Base-by-base conservation (phyloP, 1,140 invertebrate species). In the Ceratina japonica region DNA sequence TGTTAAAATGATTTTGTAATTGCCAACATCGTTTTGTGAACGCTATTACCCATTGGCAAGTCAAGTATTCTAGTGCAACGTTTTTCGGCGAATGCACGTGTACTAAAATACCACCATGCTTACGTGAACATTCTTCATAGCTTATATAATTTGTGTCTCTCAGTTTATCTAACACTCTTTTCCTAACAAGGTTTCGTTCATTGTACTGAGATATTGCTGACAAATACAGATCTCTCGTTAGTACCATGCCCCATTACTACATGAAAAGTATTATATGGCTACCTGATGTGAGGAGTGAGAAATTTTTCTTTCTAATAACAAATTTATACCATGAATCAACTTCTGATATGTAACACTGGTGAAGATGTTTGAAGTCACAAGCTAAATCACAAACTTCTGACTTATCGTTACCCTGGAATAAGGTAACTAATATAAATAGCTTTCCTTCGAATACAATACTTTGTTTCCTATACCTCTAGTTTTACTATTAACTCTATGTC, bases 211-310 rank as follows among this genome's bases (percentile, higher is more conserved):
- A 83, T 27, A 87, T 54, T 58, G 58, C 87, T 88, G 79, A 62
- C 2, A 80, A 3, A 75, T 27, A 72, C 12, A 54, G 54, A 52
- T 2, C 56, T 44, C n/a, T 58, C 37, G 27, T 24, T 15, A 22
- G 0, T 13, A 64, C 54, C 16, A 56, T 20, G 44, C 27, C n/a
- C n/a, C 37, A 13, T 7, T 54, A 10, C 18, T 63, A 51, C 0
- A 18, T 16, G 44, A 22, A 58, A 18, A 56, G 16, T 18, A 75
- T 20, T 56, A 63, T 12, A 52, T 31, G 54, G 44, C 63, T 75
- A 88, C 87, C 79, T 49, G 85, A 87, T 75, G 78, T 81, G 12
- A 88, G 70, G 58, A 75, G n/a, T n/a, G 86, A 73, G 56, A 88
- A 86, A n/a, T 87, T 86, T 52, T 87, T 87, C 24, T 37, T 65